A percentile compares a stretch with the other conserved stretches of the same genome.
Evolutionary conservation across 2,888 invertebrate species (phyloP).

Genomic region (Thecocarcelia acutangulata): DNA sequence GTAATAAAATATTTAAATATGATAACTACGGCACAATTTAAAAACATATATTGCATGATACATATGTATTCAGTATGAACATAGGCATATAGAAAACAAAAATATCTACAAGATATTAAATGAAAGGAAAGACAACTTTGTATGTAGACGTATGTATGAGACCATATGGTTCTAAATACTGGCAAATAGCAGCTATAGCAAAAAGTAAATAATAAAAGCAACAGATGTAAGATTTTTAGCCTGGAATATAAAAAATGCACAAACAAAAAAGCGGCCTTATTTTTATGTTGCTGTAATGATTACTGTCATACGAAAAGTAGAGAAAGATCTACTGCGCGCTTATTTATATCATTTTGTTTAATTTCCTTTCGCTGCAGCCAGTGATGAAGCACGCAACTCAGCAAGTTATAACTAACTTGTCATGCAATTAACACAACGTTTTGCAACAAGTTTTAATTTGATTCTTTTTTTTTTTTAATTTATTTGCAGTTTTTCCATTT

Average conservation of each 20-base stretch:
- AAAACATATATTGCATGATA: background rate
- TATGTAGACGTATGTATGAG: background rate
- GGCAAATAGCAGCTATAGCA: conserved; percentile 6
- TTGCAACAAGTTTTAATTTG: conserved; percentile 69
- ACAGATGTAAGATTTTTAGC: conserved; percentile 49
- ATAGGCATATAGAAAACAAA: too few species aligned
- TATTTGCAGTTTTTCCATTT: conserved; percentile 53
- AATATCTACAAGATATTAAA: too few species aligned
- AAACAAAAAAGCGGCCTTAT: conserved; percentile 40
- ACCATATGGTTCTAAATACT: conserved; percentile 41
- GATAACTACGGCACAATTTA: conserved; percentile 7
- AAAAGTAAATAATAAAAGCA: conserved; percentile 5
- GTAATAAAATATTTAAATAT: conserved; percentile 11
- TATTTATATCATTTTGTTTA: conserved; percentile 26
- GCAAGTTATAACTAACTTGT: conserved; percentile 70
- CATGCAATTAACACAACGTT: conserved; percentile 69
- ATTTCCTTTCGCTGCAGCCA: conserved; percentile 58
- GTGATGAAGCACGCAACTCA: conserved; percentile 65
- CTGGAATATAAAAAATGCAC: background rate
- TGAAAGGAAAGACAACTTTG: too few species aligned
- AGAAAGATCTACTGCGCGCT: conserved; percentile 8
- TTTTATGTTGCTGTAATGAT: conserved; percentile 36
- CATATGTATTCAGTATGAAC: too few species aligned
- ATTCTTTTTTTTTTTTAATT: conserved; percentile 46
- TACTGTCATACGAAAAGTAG: conserved; percentile 13